These are phyloP conservation scores for Actinia equina DNA, from an alignment of 64 coral and sea anemone genomes.

Conservation along the genomic window DNA sequence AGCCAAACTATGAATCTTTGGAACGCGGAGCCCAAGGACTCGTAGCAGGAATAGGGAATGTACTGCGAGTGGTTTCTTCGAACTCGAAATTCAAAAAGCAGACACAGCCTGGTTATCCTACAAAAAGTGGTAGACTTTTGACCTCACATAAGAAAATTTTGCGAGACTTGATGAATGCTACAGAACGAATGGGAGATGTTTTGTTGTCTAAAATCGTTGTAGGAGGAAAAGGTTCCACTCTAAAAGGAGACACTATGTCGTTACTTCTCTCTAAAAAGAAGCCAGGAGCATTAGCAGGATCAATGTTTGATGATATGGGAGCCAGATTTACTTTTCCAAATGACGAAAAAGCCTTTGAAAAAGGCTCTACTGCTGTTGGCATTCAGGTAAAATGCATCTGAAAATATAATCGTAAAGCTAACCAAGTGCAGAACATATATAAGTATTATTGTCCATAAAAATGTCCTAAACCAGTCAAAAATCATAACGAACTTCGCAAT, in stretches of 20 bases:
- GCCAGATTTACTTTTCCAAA: conserved; percentile 30
- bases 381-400: conserved; percentile 20
- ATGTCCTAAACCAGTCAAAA: too few relatives aligned
- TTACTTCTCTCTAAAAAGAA: conserved; percentile 3
- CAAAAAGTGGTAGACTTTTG: not conserved
- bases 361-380: not conserved
- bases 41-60: conserved; percentile 23
- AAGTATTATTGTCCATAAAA: too few relatives aligned
- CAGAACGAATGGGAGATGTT: not conserved
- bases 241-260: not conserved
- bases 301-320: not conserved
- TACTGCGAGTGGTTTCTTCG: conserved; percentile 10
- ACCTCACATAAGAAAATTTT: not conserved
- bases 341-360: not conserved
- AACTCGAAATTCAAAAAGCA: not conserved
- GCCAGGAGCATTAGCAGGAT: conserved; percentile 10
- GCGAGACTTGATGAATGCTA: not conserved
- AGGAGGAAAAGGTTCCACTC: not conserved
- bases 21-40: conserved; percentile 9
- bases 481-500: too few relatives aligned
- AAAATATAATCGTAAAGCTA: too few relatives aligned
- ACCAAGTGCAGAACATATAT: too few relatives aligned
- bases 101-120: too few relatives aligned
- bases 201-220: conserved; percentile 33
- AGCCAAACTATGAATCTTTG: not conserved